These are phyloP conservation scores for Leptocoma aspasia DNA, from an alignment of 2,113 vertebrate genomes.

Conservation along the genomic window DNA sequence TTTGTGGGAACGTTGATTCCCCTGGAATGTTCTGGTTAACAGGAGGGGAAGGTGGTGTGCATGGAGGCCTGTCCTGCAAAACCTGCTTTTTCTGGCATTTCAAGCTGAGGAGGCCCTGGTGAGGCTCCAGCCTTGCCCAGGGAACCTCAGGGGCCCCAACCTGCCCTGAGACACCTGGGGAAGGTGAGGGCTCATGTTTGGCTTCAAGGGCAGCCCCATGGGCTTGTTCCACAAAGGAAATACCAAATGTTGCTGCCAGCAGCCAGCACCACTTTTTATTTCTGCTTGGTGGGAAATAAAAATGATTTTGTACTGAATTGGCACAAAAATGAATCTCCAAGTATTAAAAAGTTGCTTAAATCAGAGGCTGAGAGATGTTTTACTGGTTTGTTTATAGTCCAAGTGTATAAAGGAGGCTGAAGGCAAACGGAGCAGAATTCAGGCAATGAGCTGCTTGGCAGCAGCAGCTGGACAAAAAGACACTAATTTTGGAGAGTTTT, in stretches of 20 bases:
- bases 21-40: neutral
- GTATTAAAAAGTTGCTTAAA: neutral
- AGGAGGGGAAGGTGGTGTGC: rapidly evolving
- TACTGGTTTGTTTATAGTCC: neutral
- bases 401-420: neutral
- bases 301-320: neutral
- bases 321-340: neutral
- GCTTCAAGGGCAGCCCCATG: rapidly evolving
- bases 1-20: neutral
- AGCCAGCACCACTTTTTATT: neutral
- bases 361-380: neutral
- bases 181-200: rapidly evolving
- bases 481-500: neutral
- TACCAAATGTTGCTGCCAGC: neutral
- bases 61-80: rapidly evolving
- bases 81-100: neutral
- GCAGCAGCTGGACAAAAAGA: neutral
- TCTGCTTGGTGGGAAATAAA: neutral
- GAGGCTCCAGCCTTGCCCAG: neutral
- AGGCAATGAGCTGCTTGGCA: neutral
- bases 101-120: rapidly evolving
- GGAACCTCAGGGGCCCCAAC: rapidly evolving
- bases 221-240: neutral
- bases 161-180: rapidly evolving
- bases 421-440: neutral